These are phyloP conservation scores for Drosophila meridiana DNA, from an alignment of 2,888 invertebrate species.

Conservation along the genomic window DNA sequence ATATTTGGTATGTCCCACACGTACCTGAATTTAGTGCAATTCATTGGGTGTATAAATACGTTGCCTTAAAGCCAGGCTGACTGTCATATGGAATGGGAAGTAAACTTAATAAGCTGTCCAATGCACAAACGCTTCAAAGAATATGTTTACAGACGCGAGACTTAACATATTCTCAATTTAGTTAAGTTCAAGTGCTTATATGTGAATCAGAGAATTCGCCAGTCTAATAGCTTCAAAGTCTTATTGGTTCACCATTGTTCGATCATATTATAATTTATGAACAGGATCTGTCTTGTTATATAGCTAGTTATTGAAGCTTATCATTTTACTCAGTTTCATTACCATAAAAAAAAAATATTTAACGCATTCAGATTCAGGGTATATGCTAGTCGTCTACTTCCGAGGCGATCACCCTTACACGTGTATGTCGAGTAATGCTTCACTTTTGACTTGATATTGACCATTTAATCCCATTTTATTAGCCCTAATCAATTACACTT, in stretches of 20 bases:
- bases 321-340: background rate
- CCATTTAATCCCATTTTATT: background rate
- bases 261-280: background rate
- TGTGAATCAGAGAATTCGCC: background rate
- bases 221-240: background rate
- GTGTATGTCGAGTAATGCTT: background rate
- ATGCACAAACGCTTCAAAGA: background rate
- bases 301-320: background rate
- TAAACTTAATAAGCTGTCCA: background rate
- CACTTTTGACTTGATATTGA: background rate
- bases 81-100: background rate
- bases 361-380: background rate
- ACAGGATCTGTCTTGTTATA: background rate
- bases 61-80: no score
- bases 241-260: background rate
- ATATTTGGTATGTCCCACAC: conserved; percentile 50
- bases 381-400: background rate
- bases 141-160: background rate
- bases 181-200: background rate
- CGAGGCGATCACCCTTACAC: background rate
- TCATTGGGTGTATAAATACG: conserved; percentile 52
- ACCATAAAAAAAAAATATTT: background rate
- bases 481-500: conserved; percentile 1
- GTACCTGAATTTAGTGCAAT: conserved; percentile 72
- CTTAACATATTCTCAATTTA: background rate